phyloP scores from a whole-genome alignment of 2,113 vertebrate species.

The Scolopax mira region DNA sequence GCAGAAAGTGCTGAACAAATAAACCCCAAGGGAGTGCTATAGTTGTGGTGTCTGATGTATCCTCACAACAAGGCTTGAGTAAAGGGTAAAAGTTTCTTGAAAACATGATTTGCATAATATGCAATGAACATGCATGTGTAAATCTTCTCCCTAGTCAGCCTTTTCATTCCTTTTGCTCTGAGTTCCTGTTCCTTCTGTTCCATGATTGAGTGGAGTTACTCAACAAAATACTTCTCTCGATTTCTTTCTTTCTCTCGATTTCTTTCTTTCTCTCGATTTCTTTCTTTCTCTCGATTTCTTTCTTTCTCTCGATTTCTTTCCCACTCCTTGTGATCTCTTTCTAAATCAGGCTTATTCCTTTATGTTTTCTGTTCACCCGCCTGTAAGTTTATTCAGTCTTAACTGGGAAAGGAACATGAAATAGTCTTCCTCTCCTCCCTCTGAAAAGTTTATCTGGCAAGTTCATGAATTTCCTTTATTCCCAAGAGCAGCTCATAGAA shows the following conservation, averaged over 20 bases:
- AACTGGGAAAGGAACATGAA: background rate
- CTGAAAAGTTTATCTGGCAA: background rate
- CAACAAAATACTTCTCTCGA: background rate
- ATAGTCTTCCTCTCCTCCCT: background rate
- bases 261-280: background rate
- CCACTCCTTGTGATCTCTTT: background rate
- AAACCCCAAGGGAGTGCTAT: rapidly evolving
- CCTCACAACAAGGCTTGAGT: background rate
- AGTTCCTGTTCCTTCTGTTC: background rate
- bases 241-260: too few relatives aligned
- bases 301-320: background rate
- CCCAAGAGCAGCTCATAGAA: background rate
- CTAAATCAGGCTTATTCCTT: background rate
- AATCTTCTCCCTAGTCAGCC: background rate
- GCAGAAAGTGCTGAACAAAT: background rate
- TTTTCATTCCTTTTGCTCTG: background rate
- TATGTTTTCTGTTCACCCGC: background rate
- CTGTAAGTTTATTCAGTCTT: background rate
- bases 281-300: background rate
- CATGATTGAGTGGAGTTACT: background rate
- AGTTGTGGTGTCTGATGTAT: background rate
- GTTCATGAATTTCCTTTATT: conserved; percentile 32
- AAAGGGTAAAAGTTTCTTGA: background rate
- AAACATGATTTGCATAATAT: background rate
- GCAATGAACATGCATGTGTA: background rate